These are phyloP conservation scores for Desmophyllum pertusum DNA, from an alignment of 92 coral and sea anemone species.

Conservation along the genomic window DNA sequence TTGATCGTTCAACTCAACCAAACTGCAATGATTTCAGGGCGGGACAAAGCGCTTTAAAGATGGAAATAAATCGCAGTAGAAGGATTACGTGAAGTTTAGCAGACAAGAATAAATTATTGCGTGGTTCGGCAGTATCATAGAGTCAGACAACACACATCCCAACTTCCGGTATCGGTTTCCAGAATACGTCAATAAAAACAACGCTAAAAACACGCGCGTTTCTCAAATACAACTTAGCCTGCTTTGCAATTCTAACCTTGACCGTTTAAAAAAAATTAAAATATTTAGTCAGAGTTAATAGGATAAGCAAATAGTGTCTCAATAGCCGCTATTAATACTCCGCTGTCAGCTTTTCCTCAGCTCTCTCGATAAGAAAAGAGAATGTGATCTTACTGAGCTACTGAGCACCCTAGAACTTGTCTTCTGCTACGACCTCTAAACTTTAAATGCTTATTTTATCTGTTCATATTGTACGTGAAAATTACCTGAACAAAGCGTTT, in stretches of 20 bases:
- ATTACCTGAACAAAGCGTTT: conserved; percentile 39
- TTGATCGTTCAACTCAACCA: background rate
- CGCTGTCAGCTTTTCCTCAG: conserved; percentile 36
- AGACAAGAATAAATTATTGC: conserved; percentile 29
- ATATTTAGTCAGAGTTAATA: conserved; percentile 45
- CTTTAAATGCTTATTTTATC: conserved; percentile 14
- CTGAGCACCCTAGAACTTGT: background rate
- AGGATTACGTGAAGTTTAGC: conserved; percentile 17
- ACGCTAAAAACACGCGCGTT: conserved; percentile 53
- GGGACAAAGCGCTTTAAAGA: background rate
- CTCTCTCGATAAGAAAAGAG: conserved; percentile 34
- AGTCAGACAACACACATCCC: conserved; percentile 43
- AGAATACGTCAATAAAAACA: conserved; percentile 24
- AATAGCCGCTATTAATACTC: conserved; percentile 48
- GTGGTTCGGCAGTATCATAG: conserved; percentile 40
- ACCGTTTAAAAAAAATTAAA: conserved; percentile 38
- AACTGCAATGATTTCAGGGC: background rate
- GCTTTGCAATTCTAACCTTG: conserved; percentile 40
- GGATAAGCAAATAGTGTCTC: conserved; percentile 44
- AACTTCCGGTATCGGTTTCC: conserved; percentile 49
- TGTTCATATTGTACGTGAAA: conserved; percentile 28
- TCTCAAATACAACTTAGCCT: conserved; percentile 5
- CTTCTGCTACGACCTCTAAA: conserved; percentile 29
- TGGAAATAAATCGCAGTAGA: background rate
- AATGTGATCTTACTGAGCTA: background rate